Conservation (phyloP, 1,140 invertebrate genomes). For the Drosophila burlai region DNA sequence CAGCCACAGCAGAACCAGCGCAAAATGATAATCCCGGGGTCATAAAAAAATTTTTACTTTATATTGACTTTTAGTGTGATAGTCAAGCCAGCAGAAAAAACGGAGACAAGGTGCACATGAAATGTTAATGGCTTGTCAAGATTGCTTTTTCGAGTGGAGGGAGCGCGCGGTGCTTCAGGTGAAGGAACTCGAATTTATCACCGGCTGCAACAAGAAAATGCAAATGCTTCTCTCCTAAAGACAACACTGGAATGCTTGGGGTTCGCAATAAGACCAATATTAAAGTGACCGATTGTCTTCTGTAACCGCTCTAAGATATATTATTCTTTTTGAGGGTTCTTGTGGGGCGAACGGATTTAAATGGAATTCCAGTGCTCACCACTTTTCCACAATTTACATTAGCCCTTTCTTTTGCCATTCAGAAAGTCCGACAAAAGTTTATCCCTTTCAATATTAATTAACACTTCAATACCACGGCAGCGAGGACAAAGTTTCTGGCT, state of each 20-base stretch:
- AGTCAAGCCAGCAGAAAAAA: constrained; percentile 68
- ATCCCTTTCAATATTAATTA: constrained; percentile 85
- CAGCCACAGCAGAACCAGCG: constrained; percentile 13
- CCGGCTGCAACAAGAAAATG: constrained; percentile 41
- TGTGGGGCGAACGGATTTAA: background rate
- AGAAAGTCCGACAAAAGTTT: constrained; percentile 76
- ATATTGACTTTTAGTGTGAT: constrained; percentile 83
- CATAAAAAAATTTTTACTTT: constrained; percentile 83
- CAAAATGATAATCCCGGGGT: constrained; percentile 81
- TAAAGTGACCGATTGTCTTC: constrained; percentile 2
- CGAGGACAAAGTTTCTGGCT: constrained; percentile 71
- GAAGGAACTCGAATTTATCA: constrained; percentile 61
- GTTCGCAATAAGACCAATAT: constrained; percentile 1
- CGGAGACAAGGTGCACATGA: constrained; percentile 77
- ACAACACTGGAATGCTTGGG: background rate
- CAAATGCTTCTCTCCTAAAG: constrained; percentile 29
- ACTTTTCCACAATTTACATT: constrained; percentile 23
- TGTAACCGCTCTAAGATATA: background rate
- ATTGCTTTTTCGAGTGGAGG: constrained; percentile 53
- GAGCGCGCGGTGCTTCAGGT: constrained; percentile 14
- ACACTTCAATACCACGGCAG: constrained; percentile 80
- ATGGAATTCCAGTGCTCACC: constrained; percentile 5
- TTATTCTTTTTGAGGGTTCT: background rate
- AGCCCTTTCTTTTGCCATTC: constrained; percentile 39
- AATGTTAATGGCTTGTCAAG: constrained; percentile 83